These are phyloP conservation scores for Murina feae DNA, from an alignment of 2,113 vertebrate species.

Conservation along the genomic window DNA sequence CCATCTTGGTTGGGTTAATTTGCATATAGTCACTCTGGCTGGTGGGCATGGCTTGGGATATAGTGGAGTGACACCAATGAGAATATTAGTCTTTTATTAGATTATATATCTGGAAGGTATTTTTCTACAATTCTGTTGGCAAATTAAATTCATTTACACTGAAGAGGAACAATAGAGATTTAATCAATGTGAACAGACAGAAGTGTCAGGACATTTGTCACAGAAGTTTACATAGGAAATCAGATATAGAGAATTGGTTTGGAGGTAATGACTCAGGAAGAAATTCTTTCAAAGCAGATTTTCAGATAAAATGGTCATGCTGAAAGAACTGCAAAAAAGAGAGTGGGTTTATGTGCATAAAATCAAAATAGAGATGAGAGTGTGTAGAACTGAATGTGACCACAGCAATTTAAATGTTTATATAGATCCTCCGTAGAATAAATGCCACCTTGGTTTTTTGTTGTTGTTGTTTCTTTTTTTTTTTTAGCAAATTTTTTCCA, in stretches of 20 bases:
- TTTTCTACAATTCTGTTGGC: background rate
- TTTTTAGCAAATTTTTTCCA: too few species aligned
- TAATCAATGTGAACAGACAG: background rate
- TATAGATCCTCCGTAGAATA: background rate
- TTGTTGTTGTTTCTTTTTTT: too few species aligned
- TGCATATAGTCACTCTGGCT: too few species aligned
- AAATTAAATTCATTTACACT: background rate
- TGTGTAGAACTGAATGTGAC: background rate
- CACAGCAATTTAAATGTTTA: background rate
- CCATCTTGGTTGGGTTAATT: too few species aligned
- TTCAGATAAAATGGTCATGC: background rate
- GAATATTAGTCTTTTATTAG: too few species aligned
- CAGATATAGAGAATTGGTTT: background rate
- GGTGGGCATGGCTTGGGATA: too few species aligned
- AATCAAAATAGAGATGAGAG: background rate
- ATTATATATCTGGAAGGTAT: background rate
- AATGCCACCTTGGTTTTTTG: accelerated
- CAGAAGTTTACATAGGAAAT: background rate
- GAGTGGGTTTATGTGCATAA: background rate
- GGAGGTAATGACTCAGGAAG: background rate
- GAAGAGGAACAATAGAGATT: background rate
- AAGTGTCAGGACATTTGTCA: background rate
- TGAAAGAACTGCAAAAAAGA: background rate
- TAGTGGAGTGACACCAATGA: too few species aligned
- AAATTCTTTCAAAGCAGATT: slow-evolving; percentile 17